Conservation (phyloP, 2,888 invertebrate genomes). For the Ophion slaviceki region DNA sequence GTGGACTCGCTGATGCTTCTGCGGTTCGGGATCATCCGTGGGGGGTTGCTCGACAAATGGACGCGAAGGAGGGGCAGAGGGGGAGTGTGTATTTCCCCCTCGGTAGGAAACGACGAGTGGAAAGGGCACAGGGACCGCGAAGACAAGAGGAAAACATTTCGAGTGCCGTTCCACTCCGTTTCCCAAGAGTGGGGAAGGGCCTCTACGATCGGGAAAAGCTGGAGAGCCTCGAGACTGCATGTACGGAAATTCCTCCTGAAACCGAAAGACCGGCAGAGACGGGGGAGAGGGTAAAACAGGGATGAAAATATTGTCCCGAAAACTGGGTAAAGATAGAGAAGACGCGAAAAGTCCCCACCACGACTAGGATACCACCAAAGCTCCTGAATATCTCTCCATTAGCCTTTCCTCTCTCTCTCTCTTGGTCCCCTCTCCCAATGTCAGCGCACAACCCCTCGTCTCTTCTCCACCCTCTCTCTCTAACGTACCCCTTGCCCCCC, state of each 20-base stretch:
- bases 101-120: slow-evolving; percentile 42
- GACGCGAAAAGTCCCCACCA: slow-evolving; percentile 67
- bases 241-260: slow-evolving; percentile 48
- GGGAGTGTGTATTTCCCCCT: slow-evolving; percentile 40
- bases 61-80: slow-evolving; percentile 65
- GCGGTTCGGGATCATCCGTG: slow-evolving; percentile 66
- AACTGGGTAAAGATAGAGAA: slow-evolving; percentile 60
- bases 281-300: slow-evolving; percentile 37
- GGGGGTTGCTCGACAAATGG: slow-evolving; percentile 74
- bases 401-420: slow-evolving; percentile 77
- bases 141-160: slow-evolving; percentile 41
- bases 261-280: slow-evolving; percentile 66
- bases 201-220: slow-evolving; percentile 37
- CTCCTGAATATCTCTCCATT: slow-evolving; percentile 83
- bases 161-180: not conserved
- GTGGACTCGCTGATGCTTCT: slow-evolving; percentile 34
- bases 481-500: slow-evolving; percentile 30
- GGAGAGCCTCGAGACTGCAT: slow-evolving; percentile 62
- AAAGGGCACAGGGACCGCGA: slow-evolving; percentile 28
- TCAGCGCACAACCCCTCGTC: slow-evolving; percentile 61
- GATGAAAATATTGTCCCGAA: slow-evolving; percentile 37
- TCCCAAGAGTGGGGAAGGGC: slow-evolving; percentile 49
- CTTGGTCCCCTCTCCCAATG: slow-evolving; percentile 53
- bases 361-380: slow-evolving; percentile 72
- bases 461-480: slow-evolving; percentile 45